A percentile compares a stretch with the other conserved stretches of the same genome.
Conservation (phyloP, 2,113 vertebrate genomes). For the Vicugna pacos region DNA sequence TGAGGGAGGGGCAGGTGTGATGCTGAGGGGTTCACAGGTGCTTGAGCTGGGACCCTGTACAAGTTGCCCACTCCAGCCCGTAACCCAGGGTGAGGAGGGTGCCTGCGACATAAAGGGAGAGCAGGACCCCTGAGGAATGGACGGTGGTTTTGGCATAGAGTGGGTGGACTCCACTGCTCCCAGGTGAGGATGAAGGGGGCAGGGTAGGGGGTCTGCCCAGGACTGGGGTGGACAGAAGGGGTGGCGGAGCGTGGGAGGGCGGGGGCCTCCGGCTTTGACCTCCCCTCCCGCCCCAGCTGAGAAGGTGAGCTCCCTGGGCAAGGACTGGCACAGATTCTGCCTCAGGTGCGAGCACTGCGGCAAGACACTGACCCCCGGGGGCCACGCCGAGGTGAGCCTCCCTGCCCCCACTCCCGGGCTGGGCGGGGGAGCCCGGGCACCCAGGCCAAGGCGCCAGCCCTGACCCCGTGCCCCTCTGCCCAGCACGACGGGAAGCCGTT, state of each 20-base stretch:
- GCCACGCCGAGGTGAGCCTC: constrained; percentile 94
- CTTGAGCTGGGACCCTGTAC: not conserved
- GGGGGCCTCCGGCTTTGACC: accelerated
- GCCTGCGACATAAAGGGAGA: not conserved
- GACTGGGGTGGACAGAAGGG: not conserved
- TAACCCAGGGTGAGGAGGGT: not conserved
- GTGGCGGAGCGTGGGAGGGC: not conserved
- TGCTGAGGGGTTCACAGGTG: not conserved
- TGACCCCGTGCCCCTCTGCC: not conserved
- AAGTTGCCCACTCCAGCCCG: no score
- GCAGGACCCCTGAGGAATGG: not conserved
- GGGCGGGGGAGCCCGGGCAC: no score
- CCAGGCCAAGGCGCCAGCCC: not conserved
- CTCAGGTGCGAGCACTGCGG: constrained; percentile 96
- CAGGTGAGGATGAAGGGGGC: not conserved
- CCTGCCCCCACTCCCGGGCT: accelerated
- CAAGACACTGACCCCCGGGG: constrained; percentile 94
- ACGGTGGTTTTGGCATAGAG: not conserved
- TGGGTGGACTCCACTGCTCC: not conserved
- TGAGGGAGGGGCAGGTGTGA: not conserved
- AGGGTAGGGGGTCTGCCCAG: not conserved
- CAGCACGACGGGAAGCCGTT: constrained; percentile 97
- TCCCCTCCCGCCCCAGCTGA: constrained; percentile 85
- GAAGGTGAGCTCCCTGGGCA: constrained; percentile 95
- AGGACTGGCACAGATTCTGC: constrained; percentile 98